Evolutionary conservation across 2,113 vertebrate genomes (phyloP), one percentile per base, ranked within the genome.

Genomic region (Brachirus orientalis): DNA sequence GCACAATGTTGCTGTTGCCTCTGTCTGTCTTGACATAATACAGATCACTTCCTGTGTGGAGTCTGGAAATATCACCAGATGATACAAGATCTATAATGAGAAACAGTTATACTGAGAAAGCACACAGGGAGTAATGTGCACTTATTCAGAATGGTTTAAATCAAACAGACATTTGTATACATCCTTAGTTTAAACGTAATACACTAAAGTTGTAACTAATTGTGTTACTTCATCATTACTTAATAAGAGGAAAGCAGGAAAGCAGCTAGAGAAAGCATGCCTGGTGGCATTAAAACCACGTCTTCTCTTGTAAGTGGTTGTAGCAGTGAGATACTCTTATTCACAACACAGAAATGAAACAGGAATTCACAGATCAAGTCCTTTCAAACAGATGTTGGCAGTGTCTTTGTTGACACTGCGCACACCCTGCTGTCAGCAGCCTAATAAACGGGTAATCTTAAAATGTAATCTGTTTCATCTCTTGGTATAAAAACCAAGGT

Each of bases 371-470:
- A 20, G 50, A 67, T 22, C n/a, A 57, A 55, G 36, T 40, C 38
- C 46, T 75, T 51, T 57, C 43, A 64, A 45, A 71, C 72, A 69
- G 53, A 79, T 69, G 71, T 64, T 38, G 63, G 57, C 60, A 54
- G 51, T 4, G 55, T 76, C 66, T 67, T 8, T 67, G 60, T 69
- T 77, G 72, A 84, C 69, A 55, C 69, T 69, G 54, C 13, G 52
- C 57, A 75, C 63, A 55, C 66, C 20, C 60, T 43, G 71, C 74
- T 70, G 79, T 67, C 68, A 66, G 70, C 62, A 51, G 44, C 28
- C 44, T 77, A 50, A 65, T 75, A 70, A 73, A 70, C 7, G 37
- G 20, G 8, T 13, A 48, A 86, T 86, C 56, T 74, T 4, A 60
- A 58, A 72, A 47, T 52, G 8, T 48, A 56, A 71, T 72, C 38